These are phyloP conservation scores for Apocheima hispidaria DNA, from an alignment of 2,888 invertebrate species.

Conservation along the genomic window DNA sequence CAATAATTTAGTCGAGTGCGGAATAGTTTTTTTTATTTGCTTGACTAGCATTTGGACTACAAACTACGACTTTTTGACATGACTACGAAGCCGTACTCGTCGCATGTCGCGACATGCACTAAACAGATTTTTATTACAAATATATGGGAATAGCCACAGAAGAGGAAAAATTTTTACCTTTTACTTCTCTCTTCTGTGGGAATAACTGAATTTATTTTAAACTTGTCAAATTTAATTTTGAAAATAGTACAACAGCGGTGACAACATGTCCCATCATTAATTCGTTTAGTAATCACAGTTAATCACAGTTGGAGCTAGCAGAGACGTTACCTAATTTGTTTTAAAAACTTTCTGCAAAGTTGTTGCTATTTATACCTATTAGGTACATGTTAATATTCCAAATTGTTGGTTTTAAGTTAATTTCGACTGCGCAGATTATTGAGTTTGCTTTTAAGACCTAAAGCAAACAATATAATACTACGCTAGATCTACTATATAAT, in stretches of 20 bases:
- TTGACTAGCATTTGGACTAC: too few relatives aligned
- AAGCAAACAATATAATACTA: neutral
- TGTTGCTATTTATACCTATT: neutral
- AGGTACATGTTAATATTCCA: conserved; percentile 3
- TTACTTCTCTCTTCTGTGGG: too few relatives aligned
- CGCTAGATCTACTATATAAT: neutral
- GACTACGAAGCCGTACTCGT: too few relatives aligned
- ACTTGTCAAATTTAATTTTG: too few relatives aligned
- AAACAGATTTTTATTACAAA: too few relatives aligned
- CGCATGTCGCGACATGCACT: too few relatives aligned
- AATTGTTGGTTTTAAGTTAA: conserved; percentile 12
- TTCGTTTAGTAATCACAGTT: neutral
- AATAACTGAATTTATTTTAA: too few relatives aligned
- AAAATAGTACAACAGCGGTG: too few relatives aligned
- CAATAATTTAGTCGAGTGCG: neutral
- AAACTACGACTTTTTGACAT: too few relatives aligned
- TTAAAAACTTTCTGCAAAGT: conserved; percentile 13
- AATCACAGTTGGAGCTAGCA: neutral
- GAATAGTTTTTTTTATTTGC: too few relatives aligned
- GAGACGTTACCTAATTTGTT: conserved; percentile 5
- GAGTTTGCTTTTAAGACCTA: neutral
- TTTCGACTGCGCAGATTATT: neutral
- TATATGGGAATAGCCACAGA: too few relatives aligned
- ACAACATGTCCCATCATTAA: neutral
- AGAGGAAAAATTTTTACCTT: too few relatives aligned